A percentile compares a stretch with the other conserved stretches of the same genome.
These are phyloP conservation scores for Aethina tumida DNA, from an alignment of 1,140 invertebrate species.

Conservation along the genomic window DNA sequence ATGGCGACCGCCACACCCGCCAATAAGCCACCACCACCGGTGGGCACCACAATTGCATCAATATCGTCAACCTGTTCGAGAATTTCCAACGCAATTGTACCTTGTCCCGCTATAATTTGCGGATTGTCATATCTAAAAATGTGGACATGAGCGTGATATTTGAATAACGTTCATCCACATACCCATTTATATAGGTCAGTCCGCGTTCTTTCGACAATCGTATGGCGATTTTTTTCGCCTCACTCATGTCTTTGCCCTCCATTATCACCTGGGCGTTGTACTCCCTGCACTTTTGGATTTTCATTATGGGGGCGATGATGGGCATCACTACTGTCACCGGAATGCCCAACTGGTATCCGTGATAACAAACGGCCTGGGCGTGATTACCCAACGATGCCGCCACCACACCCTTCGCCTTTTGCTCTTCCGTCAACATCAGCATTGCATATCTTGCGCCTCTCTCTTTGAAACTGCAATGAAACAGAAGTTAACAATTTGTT, in stretches of 20 bases:
- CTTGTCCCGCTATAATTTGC: constrained; percentile 87
- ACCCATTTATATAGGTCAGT: constrained; percentile 80
- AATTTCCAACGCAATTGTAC: constrained; percentile 86
- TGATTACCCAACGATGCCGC: constrained; percentile 91
- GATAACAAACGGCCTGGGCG: constrained; percentile 79
- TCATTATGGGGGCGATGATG: constrained; percentile 84
- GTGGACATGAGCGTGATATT: constrained; percentile 10
- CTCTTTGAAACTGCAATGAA: constrained; percentile 72
- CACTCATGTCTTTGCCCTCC: constrained; percentile 73
- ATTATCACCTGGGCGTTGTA: constrained; percentile 80
- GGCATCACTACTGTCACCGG: constrained; percentile 93
- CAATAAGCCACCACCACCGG: constrained; percentile 83
- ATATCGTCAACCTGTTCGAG: constrained; percentile 71
- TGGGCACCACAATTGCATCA: constrained; percentile 71
- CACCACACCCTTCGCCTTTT: constrained; percentile 71
- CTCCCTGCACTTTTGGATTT: constrained; percentile 75
- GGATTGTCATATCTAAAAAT: constrained; percentile 77
- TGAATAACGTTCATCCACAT: constrained; percentile 15
- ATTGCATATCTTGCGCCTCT: constrained; percentile 81
- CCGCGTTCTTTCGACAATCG: constrained; percentile 57
- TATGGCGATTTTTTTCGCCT: constrained; percentile 73
- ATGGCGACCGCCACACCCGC: constrained; percentile 80
- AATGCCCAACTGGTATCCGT: constrained; percentile 69
- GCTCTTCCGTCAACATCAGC: constrained; percentile 58
- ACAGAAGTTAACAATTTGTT: constrained; percentile 15